Evolutionary conservation across 2,113 vertebrate genomes (phyloP).

Genomic region (Colaptes auratus): DNA sequence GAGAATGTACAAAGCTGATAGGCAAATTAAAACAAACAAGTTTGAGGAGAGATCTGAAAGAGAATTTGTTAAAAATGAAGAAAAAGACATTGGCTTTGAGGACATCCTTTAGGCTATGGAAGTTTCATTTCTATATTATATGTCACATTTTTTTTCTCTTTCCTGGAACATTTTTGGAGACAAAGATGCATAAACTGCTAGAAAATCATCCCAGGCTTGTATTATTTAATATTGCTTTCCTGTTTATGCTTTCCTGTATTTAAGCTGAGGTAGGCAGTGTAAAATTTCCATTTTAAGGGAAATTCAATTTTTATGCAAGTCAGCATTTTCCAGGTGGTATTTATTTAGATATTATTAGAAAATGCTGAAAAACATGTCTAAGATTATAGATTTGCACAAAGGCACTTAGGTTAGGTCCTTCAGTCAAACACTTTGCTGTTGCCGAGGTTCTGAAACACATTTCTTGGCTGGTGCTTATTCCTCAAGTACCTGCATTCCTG

Average conservation of each 20-base stretch:
- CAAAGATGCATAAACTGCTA: background rate
- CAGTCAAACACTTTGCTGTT: background rate
- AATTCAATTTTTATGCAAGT: background rate
- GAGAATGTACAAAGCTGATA: background rate
- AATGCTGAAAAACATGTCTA: background rate
- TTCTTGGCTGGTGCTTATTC: background rate
- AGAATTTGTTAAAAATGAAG: background rate
- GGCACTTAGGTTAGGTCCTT: background rate
- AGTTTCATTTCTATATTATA: background rate
- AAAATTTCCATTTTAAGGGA: background rate
- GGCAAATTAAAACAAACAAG: background rate
- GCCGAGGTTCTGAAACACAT: background rate
- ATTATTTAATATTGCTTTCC: background rate
- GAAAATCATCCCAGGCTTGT: background rate
- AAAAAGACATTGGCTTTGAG: background rate
- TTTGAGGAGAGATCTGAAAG: background rate
- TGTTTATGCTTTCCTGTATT: background rate
- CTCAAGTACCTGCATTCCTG: slow-evolving; percentile 4
- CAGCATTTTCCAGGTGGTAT: background rate
- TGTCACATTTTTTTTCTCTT: background rate
- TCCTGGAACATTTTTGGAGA: background rate
- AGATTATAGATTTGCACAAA: background rate
- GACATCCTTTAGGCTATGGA: background rate
- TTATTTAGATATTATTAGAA: background rate
- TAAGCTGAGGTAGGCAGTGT: background rate